Base-by-base conservation (phyloP, 92 coral and sea anemone species). In the Phenganax stokvisi region DNA sequence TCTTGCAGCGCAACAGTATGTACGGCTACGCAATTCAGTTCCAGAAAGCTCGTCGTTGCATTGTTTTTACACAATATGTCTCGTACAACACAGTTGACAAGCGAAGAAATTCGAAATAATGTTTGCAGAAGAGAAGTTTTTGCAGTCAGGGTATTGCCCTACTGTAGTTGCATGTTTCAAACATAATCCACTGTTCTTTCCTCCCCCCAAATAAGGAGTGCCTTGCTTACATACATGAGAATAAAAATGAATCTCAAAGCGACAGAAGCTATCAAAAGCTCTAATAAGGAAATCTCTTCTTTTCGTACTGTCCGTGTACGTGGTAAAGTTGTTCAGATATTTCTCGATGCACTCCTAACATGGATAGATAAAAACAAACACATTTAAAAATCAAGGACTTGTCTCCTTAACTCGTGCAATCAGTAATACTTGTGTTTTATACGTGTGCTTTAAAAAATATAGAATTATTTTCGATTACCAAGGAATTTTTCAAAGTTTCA, bases 231-330 rank as follows among this genome's bases (percentile, higher is more conserved):
- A 75, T 90, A 94, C 98, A 91, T 84, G 75, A 81, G 86, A 85
- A 66, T 87, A 90, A 20, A 94, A 85, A 71, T 94, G 98, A 74
- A 94, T 91, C 54, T 89, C 78, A n/a, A 89, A 74, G 66, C 88
- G 91, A 66, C 90, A 94, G 81, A 86, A 90, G 27, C 86, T 73
- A 51, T 89, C 85, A 59, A 94, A 87, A 12, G 89, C 89, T 64
- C 89, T 89, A 51, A 84, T 88, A 70, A 87, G 89, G 62, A 91
- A 88, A 51, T 91, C 92, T 44, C 63, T 74, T 20, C 59, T 87
- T 79, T 77, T 77, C 29, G 64, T 76, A 30, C 47, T 59, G 51
- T 80, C 56, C n/a, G 80, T 77, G 20, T 58, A 54, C 66, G 56
- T 64, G 20, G 81, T 57, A 76, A 54, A 76, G 54, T 58, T 70